Evolutionary conservation across 2,888 invertebrate species (phyloP), one percentile per base, ranked within the genome.

Genomic region (Cremastinae sp.): DNA sequence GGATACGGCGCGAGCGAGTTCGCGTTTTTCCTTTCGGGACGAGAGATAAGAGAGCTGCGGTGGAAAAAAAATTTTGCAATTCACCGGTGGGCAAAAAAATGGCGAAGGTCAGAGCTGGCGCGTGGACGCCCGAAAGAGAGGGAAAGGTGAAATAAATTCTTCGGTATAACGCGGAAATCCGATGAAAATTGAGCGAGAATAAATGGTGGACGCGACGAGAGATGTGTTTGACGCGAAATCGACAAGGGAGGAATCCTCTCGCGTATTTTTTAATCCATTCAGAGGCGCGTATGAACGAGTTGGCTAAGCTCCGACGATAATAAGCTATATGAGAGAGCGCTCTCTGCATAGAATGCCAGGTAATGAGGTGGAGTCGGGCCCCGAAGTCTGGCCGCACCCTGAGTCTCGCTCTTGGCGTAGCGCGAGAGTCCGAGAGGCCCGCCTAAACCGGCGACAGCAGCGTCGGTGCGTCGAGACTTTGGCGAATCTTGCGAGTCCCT

Each of bases 311-410:
- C 83, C 85, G 85, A 88, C 88, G 89, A 88, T 89, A 89, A 89
- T 89, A 89, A 89, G 89, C 88, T 83, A 88, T 87, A 88, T n/a
- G n/a, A 88, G 88, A 87, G 88, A 84, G 84, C 82, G 80, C 82
- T 87, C 86, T 85, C 87, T 88, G 89, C 89, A 89, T 89, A 89
- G 89, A 89, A 89, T 89, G 89, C 88, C 84, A 86, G 88, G 88
- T 89, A 89, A 89, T 89, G 89, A 89, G 89, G 89, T 89, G 89
- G 88, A 89, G 88, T 88, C 87, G 86, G 84, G 86, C 65, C 85
- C 81, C 83, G 81, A 82, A 84, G 86, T 84, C 86, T 85, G 87
- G 89, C 89, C 89, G 89, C 89, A 89, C 89, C 89, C 88, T 88
- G 87, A 85, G 83, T 76, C 75, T 76, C 75, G 71, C 85, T 85